A percentile compares a stretch with the other conserved stretches of the same genome.
Evolutionary conservation across 2,888 invertebrate genomes (phyloP).

Genomic region (Ashinkailepas kermadecensis): DNA sequence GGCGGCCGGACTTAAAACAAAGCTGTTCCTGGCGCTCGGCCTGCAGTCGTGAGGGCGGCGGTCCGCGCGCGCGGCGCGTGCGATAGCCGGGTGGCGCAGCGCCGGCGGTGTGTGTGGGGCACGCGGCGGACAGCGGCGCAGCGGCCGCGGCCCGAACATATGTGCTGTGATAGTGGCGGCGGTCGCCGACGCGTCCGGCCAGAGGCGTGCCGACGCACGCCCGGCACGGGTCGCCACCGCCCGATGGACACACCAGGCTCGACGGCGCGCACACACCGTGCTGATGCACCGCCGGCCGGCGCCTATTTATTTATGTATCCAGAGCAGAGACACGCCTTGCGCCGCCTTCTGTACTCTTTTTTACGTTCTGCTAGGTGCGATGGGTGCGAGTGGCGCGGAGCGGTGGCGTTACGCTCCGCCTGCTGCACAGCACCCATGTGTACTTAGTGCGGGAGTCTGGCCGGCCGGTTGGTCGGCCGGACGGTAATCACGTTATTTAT

Average conservation of each 20-base stretch:
- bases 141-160: neutral
- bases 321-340: neutral
- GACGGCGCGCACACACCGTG: no score
- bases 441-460: neutral
- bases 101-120: neutral
- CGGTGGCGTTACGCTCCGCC: neutral
- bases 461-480: neutral
- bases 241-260: no score
- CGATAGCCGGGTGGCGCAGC: no score
- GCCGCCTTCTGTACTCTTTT: neutral
- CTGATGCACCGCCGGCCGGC: neutral
- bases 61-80: neutral
- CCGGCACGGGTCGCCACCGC: no score
- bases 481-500: constrained; percentile 1
- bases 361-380: neutral
- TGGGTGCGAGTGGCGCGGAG: no score
- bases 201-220: neutral
- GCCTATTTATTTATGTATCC: neutral
- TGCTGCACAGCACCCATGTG: neutral
- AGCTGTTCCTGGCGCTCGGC: constrained; percentile 76
- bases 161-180: constrained; percentile 3
- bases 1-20: constrained; percentile 63
- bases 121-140: neutral
- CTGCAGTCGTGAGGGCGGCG: constrained; percentile 56
- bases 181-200: neutral